phyloP scores from a whole-genome alignment of 2,797 vertebrate species.

The Cercopithecus mitis region DNA sequence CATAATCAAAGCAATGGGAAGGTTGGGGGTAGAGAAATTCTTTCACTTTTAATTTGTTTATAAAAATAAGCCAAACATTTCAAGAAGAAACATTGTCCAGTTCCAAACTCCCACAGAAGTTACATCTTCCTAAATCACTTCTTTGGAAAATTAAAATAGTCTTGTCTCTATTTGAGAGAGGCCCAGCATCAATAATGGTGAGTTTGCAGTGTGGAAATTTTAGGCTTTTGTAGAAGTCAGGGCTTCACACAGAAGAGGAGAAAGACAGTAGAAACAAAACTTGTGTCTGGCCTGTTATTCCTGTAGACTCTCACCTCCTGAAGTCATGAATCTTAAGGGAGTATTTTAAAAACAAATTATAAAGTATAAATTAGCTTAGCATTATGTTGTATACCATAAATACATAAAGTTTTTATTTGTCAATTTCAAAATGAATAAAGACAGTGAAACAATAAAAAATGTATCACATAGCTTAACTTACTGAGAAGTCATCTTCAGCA shows the following conservation, averaged over 20 bases:
- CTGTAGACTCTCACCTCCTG: background rate
- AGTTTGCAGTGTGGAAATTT: background rate
- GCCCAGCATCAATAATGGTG: background rate
- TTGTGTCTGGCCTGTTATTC: background rate
- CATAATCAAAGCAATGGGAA: background rate
- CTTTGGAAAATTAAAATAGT: slow-evolving; percentile 25
- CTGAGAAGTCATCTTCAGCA: background rate
- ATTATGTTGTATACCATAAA: background rate
- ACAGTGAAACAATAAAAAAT: background rate
- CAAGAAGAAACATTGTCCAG: slow-evolving; percentile 70
- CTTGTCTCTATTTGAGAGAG: background rate
- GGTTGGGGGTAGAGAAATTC: background rate
- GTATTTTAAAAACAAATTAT: background rate
- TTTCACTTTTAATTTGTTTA: slow-evolving; percentile 85
- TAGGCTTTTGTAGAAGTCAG: background rate
- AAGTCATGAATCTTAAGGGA: background rate
- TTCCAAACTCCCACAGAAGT: slow-evolving; percentile 74
- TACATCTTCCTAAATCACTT: slow-evolving; percentile 64
- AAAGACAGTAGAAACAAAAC: background rate
- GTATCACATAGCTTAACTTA: background rate
- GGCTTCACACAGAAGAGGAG: background rate
- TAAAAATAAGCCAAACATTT: slow-evolving; percentile 85
- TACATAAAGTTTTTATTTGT: background rate
- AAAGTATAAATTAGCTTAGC: background rate
- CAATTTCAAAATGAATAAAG: background rate